Base-by-base conservation (phyloP, 2,888 invertebrate species). In the Druceiella hillmani region DNA sequence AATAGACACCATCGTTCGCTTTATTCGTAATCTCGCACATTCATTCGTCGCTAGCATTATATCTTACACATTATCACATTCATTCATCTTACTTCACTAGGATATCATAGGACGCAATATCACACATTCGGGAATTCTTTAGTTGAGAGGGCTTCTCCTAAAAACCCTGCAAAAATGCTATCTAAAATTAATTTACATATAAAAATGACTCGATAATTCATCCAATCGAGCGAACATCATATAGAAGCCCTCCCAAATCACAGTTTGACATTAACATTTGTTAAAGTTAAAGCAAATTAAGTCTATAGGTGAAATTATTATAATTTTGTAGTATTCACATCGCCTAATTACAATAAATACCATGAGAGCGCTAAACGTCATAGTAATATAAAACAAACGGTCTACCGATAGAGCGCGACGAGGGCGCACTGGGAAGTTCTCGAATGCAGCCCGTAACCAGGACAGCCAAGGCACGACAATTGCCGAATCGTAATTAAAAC, bases 201-300 rank as follows among this genome's bases (percentile, higher is more conserved):
- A 47, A 44, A 27, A 38, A 37, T 36, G 28, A 36, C 48, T 44
- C 43, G 41, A 40, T 42, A 34, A 16, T 17, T 33, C 9, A 12
- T 27, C 38, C 40, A 17, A 33, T 33, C 44, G 44, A 45, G 45
- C 38, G 33, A 41, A 43, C 40, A 40, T 39, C 43, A 43, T 46
- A 42, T 46, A 40, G 41, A 64, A 64, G 59, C 65, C 61, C 59
- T 61, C 63, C 58, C 67, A 64, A 66, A 67, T 67, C 67, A 67
- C 67, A 67, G 67, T 59, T 62, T 59, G n/a, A n/a, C n/a, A 55
- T 57, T 57, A 53, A 51, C 49, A 52, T 55, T 55, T 49, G n/a
- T 54, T 54, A 51, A 49, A 39, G 40, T 45, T 45, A 43, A 47
- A 47, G 47, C 46, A 44, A 46, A 44, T n/a, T n/a, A 42, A 42